Evolutionary conservation across 37 sponge, comb jelly and placozoan species (phyloP).

Genomic region (Dysidea cf. avara): DNA sequence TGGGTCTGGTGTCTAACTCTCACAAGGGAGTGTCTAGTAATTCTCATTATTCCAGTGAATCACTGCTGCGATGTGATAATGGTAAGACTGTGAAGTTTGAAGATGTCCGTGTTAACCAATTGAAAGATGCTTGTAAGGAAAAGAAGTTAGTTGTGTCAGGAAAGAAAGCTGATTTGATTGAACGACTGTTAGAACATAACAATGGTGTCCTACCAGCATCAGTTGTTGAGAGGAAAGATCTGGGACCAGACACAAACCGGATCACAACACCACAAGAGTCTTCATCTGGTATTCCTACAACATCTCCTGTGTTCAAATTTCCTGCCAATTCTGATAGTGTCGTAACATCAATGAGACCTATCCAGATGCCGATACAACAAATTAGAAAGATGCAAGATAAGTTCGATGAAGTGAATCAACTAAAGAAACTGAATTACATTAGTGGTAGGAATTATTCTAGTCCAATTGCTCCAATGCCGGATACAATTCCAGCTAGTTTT

Average conservation of each 20-base stretch:
- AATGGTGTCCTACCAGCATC: slow-evolving; percentile 59
- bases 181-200: slow-evolving; percentile 73
- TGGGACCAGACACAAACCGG: slow-evolving; percentile 1
- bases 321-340: neutral
- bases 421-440: slow-evolving; percentile 57
- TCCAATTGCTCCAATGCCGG: too few species aligned
- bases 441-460: neutral
- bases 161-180: slow-evolving; percentile 81
- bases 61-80: slow-evolving; percentile 14
- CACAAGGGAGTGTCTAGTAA: neutral
- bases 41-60: neutral
- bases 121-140: slow-evolving; percentile 76
- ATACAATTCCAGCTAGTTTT: too few species aligned
- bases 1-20: too few species aligned
- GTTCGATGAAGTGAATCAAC: slow-evolving; percentile 41
- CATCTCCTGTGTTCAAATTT: slow-evolving; percentile 57
- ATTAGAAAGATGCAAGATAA: slow-evolving; percentile 30
- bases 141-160: slow-evolving; percentile 80
- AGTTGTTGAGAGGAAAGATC: slow-evolving; percentile 27
- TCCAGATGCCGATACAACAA: too few species aligned
- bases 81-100: slow-evolving; percentile 56
- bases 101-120: slow-evolving; percentile 68
- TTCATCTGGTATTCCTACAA: slow-evolving; percentile 31
- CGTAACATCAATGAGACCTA: too few species aligned
- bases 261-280: slow-evolving; percentile 22